A percentile compares a stretch with the other conserved stretches of the same genome.
Conservation (phyloP, 2,888 invertebrate genomes). For the Sinopyrophorus schimmeli region DNA sequence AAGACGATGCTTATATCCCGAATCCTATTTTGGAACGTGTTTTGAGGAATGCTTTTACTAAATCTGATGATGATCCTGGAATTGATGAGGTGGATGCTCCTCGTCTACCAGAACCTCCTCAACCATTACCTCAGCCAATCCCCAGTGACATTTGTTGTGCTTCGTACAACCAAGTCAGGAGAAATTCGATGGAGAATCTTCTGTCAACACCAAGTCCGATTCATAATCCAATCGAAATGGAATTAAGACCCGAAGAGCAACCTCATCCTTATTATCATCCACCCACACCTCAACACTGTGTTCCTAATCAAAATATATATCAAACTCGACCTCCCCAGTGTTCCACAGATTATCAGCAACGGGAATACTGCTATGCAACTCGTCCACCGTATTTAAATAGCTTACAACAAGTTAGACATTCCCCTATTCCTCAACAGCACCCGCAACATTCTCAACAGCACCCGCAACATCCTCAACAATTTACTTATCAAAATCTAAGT, state of each 20-base stretch:
- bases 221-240: slow-evolving; percentile 1
- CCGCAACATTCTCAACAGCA: slow-evolving; percentile 34
- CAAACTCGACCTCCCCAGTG: slow-evolving; percentile 9
- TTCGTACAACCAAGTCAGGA: too few relatives aligned
- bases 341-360: slow-evolving; percentile 15
- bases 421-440: slow-evolving; percentile 33
- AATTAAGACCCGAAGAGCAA: not conserved
- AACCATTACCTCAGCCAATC: too few relatives aligned
- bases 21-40: slow-evolving; percentile 89
- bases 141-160: too few relatives aligned
- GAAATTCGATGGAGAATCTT: slow-evolving; percentile 44
- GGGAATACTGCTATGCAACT: slow-evolving; percentile 6
- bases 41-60: slow-evolving; percentile 78
- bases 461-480: slow-evolving; percentile 11
- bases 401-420: slow-evolving; percentile 35
- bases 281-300: slow-evolving; percentile 7
- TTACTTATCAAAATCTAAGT: not conserved
- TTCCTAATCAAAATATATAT: not conserved
- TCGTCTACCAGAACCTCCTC: too few relatives aligned
- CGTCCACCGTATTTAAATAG: slow-evolving; percentile 6
- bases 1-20: slow-evolving; percentile 87
- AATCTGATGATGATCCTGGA: slow-evolving; percentile 58
- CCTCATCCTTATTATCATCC: not conserved
- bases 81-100: too few relatives aligned
- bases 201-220: slow-evolving; percentile 10